Evolutionary conservation across 1,140 invertebrate species (phyloP).

Genomic region (Drosophila murphyi): DNA sequence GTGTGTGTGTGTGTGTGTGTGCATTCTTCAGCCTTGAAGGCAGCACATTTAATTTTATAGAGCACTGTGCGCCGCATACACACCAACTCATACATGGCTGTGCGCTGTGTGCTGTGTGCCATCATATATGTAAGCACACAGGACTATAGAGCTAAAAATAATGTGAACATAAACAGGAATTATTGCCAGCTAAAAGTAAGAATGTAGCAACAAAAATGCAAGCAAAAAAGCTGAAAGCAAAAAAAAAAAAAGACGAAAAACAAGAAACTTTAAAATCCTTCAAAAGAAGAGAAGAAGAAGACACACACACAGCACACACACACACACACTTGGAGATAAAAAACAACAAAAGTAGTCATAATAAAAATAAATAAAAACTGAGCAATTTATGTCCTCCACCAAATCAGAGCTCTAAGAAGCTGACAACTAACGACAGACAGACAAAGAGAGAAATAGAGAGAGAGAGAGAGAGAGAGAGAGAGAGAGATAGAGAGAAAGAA

Average conservation of each 20-base stretch:
- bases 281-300: conserved; percentile 2
- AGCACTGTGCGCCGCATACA: conserved; percentile 30
- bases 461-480: neutral
- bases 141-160: conserved; percentile 61
- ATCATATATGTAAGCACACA: conserved; percentile 3
- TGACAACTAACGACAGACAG: conserved; percentile 23
- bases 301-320: conserved; percentile 1
- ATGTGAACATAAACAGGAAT: conserved; percentile 79
- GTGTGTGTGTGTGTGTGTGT: neutral
- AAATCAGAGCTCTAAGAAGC: conserved; percentile 38
- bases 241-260: conserved; percentile 5
- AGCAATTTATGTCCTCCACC: conserved; percentile 55
- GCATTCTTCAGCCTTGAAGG: conserved; percentile 22
- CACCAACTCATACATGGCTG: neutral
- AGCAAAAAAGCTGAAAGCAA: neutral
- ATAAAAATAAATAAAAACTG: conserved; percentile 73
- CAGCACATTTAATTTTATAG: conserved; percentile 52
- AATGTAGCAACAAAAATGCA: conserved; percentile 33
- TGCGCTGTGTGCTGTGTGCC: neutral
- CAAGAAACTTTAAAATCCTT: conserved; percentile 61
- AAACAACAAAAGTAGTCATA: conserved; percentile 70
- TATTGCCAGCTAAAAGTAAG: conserved; percentile 60
- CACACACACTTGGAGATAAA: conserved; percentile 31
- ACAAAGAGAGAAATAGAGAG: neutral
- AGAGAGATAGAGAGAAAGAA: conserved; percentile 1